A percentile compares a stretch with the other conserved stretches of the same genome.
Evolutionary conservation across 1,140 invertebrate species (phyloP).

Genomic region (Calephelis virginiensis): DNA sequence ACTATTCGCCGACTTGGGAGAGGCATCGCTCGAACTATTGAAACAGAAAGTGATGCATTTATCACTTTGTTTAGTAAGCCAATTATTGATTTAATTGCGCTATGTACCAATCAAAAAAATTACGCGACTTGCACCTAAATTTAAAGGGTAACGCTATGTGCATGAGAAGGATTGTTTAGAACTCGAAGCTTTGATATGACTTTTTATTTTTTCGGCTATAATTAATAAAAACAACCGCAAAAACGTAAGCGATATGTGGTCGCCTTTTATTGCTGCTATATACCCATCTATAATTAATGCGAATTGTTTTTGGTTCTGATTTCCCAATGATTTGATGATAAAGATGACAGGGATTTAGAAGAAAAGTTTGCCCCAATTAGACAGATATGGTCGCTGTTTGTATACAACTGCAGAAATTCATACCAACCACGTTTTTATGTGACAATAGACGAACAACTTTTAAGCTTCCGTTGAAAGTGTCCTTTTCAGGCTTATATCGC

Average conservation of each 20-base stretch:
- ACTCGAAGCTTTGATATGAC: background rate
- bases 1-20: too few species aligned
- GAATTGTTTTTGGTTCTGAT: background rate
- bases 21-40: too few species aligned
- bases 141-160: too few species aligned
- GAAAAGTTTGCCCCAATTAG: slow-evolving; percentile 16
- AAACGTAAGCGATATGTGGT: background rate
- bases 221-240: slow-evolving; percentile 1
- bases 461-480: slow-evolving; percentile 18
- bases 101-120: too few species aligned
- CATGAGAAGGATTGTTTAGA: background rate
- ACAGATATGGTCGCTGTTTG: slow-evolving; percentile 3
- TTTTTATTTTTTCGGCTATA: background rate
- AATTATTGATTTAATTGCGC: too few species aligned
- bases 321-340: too few species aligned
- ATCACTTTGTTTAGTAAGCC: too few species aligned
- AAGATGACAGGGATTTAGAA: background rate
- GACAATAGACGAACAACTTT: slow-evolving; percentile 14
- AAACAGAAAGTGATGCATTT: too few species aligned
- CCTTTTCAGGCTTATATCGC: slow-evolving; percentile 14
- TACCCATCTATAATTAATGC: too few species aligned
- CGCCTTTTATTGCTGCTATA: background rate
- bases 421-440: slow-evolving; percentile 8
- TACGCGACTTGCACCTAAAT: too few species aligned
- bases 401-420: slow-evolving; percentile 5